Evolutionary conservation across 2,113 vertebrate genomes (phyloP).

Genomic region (Ochotona curzoniae): DNA sequence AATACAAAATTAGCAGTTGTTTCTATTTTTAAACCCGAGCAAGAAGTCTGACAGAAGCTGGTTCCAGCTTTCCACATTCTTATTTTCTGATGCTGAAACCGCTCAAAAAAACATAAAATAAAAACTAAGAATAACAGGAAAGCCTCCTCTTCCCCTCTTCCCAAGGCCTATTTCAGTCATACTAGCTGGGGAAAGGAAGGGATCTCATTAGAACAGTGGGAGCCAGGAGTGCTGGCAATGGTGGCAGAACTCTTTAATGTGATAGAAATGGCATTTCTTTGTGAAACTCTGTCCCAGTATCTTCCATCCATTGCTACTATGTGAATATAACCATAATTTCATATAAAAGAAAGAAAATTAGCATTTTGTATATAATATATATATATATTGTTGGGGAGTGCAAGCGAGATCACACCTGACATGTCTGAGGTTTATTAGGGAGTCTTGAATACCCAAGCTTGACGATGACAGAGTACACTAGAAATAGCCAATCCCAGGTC

Average conservation of each 20-base stretch:
- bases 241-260: not conserved
- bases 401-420: no score
- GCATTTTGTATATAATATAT: not conserved
- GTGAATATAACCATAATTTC: not conserved
- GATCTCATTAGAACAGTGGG: not conserved
- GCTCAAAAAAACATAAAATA: not conserved
- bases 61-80: not conserved
- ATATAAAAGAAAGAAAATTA: not conserved
- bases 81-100: not conserved
- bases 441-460: no score
- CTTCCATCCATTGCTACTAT: not conserved
- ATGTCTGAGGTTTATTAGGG: no score
- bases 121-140: not conserved
- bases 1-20: not conserved
- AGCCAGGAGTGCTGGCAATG: not conserved
- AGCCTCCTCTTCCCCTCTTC: not conserved
- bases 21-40: slow-evolving; percentile 27
- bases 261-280: not conserved
- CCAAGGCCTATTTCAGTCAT: not conserved
- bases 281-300: not conserved
- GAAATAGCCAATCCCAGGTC: no score
- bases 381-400: no score
- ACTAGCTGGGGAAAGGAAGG: not conserved
- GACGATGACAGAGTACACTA: no score
- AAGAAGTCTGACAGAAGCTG: not conserved